Conservation (phyloP, 2,113 vertebrate genomes). For the Podarcis cretensis region DNA sequence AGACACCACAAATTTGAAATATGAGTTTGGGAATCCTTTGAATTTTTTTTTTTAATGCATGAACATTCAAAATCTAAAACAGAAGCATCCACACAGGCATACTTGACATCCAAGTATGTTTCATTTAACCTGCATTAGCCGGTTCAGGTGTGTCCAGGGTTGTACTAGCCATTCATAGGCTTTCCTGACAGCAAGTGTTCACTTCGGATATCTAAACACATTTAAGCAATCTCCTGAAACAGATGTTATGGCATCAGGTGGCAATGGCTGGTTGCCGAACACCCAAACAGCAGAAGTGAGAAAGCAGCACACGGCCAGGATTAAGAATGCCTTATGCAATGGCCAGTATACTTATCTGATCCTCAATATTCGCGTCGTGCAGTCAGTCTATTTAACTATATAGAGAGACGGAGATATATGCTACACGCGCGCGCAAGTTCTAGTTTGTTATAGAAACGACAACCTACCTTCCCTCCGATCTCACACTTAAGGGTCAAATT, state of each 20-base stretch:
- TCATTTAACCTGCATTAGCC: background rate
- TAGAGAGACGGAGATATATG: background rate
- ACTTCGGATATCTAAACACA: background rate
- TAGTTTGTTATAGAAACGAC: constrained; percentile 28
- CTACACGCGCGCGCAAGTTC: background rate
- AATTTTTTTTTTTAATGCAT: too few relatives aligned
- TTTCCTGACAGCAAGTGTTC: background rate
- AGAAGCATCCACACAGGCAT: background rate
- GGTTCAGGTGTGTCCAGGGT: background rate
- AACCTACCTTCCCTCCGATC: constrained; percentile 37
- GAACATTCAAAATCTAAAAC: background rate
- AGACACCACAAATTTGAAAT: background rate
- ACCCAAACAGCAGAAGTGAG: too few relatives aligned
- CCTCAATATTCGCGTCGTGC: background rate
- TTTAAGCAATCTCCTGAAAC: background rate
- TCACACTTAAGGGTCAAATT: background rate
- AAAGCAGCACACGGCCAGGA: background rate
- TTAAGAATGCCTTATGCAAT: background rate
- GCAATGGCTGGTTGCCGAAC: background rate
- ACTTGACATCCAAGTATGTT: background rate
- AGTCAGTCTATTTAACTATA: background rate
- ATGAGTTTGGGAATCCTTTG: too few relatives aligned
- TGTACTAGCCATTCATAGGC: background rate
- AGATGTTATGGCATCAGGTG: background rate
- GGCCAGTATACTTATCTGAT: background rate